These are phyloP conservation scores for Gallinago undulata DNA, from an alignment of 2,113 vertebrate genomes.

Conservation along the genomic window DNA sequence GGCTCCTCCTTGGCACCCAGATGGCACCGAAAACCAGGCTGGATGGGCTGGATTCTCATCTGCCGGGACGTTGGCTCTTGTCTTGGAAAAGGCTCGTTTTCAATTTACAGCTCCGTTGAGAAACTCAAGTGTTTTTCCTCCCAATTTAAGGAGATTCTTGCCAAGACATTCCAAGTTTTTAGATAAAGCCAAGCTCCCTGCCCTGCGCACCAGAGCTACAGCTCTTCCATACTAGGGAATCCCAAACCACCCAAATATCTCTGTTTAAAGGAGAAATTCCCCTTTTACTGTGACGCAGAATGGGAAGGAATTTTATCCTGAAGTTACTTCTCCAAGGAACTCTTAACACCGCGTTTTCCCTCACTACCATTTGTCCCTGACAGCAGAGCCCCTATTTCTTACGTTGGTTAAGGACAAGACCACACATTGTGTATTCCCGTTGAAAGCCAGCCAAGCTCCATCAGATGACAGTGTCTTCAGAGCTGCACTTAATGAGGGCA, in stretches of 20 bases:
- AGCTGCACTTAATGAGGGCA: not conserved
- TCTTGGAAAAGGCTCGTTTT: not conserved
- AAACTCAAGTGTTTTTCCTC: not conserved
- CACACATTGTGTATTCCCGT: accelerated
- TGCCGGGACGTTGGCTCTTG: not conserved
- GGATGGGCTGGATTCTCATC: not conserved
- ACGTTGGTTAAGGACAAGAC: accelerated
- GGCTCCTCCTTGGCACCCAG: not conserved
- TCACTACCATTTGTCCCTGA: not conserved
- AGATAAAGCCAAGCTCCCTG: conserved; percentile 13
- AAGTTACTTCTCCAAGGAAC: not conserved
- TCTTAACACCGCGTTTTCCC: accelerated
- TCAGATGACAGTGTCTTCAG: not conserved
- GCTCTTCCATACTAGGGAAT: not conserved
- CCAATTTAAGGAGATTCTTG: not conserved
- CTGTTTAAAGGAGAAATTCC: not conserved
- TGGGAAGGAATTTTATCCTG: not conserved
- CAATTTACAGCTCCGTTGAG: not conserved
- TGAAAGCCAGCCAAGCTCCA: not conserved
- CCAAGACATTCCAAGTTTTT: not conserved
- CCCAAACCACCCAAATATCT: not conserved
- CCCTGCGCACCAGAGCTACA: not conserved
- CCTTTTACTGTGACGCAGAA: accelerated
- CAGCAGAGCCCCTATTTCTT: not conserved
- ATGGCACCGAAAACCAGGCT: accelerated